Evolutionary conservation across 1,140 invertebrate species (phyloP).

Genomic region (Whitmania pigra): DNA sequence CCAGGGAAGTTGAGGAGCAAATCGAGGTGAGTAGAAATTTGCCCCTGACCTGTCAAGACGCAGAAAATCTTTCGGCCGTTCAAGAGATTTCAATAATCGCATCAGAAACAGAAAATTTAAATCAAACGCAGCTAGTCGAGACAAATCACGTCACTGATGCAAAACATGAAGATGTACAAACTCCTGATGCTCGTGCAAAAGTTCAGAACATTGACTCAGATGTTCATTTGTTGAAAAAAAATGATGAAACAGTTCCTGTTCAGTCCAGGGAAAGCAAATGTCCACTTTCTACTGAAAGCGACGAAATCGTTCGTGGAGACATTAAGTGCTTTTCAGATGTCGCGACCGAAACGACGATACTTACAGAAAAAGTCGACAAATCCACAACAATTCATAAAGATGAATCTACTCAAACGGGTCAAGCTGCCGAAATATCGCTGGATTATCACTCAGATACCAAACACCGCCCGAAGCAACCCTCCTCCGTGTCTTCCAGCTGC

Average conservation of each 20-base stretch:
- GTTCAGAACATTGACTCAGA: not conserved
- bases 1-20: not conserved
- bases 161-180: not conserved
- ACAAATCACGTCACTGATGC: not conserved
- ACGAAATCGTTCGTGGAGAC: not conserved
- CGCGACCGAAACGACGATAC: too few species aligned
- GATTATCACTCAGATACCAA: not conserved
- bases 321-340: too few species aligned
- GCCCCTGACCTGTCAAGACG: not conserved
- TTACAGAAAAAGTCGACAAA: not conserved
- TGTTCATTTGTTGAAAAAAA: not conserved
- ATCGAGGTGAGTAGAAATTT: too few species aligned
- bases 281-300: not conserved
- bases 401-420: not conserved
- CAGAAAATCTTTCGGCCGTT: not conserved
- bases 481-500: not conserved
- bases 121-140: not conserved
- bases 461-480: not conserved
- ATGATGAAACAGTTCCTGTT: not conserved
- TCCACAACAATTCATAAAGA: slow-evolving; percentile 11
- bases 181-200: not conserved
- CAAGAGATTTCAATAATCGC: not conserved
- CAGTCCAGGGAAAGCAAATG: not conserved
- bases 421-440: not conserved
- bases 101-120: not conserved